phyloP scores from a whole-genome alignment of 2,888 invertebrate species.

The Tipula lateralis region DNA sequence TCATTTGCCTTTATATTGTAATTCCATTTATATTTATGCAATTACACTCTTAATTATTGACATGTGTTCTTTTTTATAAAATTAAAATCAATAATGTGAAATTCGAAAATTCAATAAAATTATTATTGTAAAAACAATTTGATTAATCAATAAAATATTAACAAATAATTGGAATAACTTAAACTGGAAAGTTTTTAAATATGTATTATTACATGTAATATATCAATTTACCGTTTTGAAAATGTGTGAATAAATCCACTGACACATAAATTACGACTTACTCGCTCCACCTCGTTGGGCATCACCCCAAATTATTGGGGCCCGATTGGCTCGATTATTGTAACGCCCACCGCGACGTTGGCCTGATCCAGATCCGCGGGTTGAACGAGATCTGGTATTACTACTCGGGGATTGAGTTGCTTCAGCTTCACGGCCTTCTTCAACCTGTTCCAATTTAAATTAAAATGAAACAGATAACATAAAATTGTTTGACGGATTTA shows the following conservation, averaged over 20 bases:
- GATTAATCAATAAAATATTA: background rate
- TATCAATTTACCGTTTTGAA: background rate
- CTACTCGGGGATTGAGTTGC: slow-evolving; percentile 61
- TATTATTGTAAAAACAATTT: background rate
- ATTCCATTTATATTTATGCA: slow-evolving; percentile 15
- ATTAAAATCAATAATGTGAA: background rate
- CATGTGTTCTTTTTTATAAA: background rate
- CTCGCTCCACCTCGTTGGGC: slow-evolving; percentile 32
- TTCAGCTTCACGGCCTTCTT: slow-evolving; percentile 78
- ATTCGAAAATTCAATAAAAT: background rate
- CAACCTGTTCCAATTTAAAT: slow-evolving; percentile 46
- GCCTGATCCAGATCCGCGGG: slow-evolving; percentile 44
- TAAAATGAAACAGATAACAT: background rate
- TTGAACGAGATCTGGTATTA: slow-evolving; percentile 51
- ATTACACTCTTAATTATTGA: background rate
- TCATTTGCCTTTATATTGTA: background rate
- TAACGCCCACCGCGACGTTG: slow-evolving; percentile 44
- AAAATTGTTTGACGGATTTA: background rate
- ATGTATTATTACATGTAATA: background rate
- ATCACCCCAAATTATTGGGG: slow-evolving; percentile 59
- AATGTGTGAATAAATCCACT: background rate
- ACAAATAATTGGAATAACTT: background rate
- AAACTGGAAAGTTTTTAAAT: background rate
- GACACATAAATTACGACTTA: background rate
- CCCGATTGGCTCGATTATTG: slow-evolving; percentile 50